Percentiles rank a stretch among this genome's conserved stretches.
Evolutionary conservation across 2,888 invertebrate species (phyloP).

Genomic region (Lasioglossum morio): DNA sequence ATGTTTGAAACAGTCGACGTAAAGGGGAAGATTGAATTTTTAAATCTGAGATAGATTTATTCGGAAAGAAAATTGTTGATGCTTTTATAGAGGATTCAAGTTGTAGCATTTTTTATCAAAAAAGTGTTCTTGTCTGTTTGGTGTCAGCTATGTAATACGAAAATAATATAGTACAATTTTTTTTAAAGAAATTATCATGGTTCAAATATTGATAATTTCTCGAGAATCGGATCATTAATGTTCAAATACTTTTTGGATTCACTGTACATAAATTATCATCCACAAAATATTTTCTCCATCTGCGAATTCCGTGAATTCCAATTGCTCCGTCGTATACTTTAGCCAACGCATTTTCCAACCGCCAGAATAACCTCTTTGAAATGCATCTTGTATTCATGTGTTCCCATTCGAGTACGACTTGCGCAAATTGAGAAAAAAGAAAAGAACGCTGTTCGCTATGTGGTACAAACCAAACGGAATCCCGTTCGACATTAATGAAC

Average conservation of each 20-base stretch:
- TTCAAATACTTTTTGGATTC: not conserved
- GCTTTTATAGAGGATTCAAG: no score
- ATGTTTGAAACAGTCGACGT: no score
- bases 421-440: not conserved
- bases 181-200: no score
- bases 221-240: no score
- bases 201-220: no score
- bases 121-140: no score
- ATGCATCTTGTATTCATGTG: not conserved
- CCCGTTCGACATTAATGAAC: constrained; percentile 41
- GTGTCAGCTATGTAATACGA: no score
- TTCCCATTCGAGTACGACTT: not conserved
- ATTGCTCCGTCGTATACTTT: not conserved
- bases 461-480: constrained; percentile 19
- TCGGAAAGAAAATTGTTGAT: no score
- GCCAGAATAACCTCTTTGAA: not conserved
- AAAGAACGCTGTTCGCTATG: not conserved
- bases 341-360: not conserved
- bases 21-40: no score
- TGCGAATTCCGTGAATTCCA: not conserved
- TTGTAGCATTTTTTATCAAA: no score
- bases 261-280: not conserved
- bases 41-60: no score
- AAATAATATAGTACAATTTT: no score
- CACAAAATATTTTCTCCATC: not conserved